These are phyloP conservation scores for Odontesthes bonariensis DNA, from an alignment of 2,113 vertebrate genomes.

Conservation along the genomic window DNA sequence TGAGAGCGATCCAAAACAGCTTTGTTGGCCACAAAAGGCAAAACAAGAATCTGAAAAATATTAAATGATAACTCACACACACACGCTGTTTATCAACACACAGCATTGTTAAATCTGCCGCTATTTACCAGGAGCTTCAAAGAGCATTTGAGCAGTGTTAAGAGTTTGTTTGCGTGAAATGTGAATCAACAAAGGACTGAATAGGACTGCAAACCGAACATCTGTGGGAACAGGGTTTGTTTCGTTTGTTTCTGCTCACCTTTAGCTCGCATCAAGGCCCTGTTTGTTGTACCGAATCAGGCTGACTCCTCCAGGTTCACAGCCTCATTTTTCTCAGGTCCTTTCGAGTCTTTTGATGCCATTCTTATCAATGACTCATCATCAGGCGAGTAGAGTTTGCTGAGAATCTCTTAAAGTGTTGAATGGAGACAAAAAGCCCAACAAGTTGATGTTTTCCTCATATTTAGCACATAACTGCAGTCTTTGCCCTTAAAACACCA, in stretches of 20 bases:
- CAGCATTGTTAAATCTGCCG: too few relatives aligned
- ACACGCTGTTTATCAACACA: too few relatives aligned
- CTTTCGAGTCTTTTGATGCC: background rate
- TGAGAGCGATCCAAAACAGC: background rate
- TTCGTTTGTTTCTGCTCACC: too few relatives aligned
- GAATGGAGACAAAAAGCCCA: background rate
- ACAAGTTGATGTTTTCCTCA: background rate
- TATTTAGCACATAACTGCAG: background rate
- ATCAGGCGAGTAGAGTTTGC: background rate
- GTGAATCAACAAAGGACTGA: too few relatives aligned
- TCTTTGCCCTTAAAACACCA: background rate
- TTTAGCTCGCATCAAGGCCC: too few relatives aligned
- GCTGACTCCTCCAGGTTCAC: background rate
- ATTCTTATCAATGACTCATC: too few relatives aligned
- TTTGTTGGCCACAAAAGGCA: background rate
- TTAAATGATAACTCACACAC: too few relatives aligned
- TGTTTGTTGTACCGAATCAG: too few relatives aligned
- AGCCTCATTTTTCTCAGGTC: background rate
- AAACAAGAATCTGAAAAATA: background rate
- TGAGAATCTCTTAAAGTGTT: background rate
- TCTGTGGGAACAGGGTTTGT: background rate
- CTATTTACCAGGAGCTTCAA: too few relatives aligned
- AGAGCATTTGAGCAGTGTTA: too few relatives aligned
- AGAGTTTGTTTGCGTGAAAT: too few relatives aligned
- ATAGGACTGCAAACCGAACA: too few relatives aligned